Evolutionary conservation across 2,113 vertebrate species (phyloP).

Genomic region (Irena cyanogastra): DNA sequence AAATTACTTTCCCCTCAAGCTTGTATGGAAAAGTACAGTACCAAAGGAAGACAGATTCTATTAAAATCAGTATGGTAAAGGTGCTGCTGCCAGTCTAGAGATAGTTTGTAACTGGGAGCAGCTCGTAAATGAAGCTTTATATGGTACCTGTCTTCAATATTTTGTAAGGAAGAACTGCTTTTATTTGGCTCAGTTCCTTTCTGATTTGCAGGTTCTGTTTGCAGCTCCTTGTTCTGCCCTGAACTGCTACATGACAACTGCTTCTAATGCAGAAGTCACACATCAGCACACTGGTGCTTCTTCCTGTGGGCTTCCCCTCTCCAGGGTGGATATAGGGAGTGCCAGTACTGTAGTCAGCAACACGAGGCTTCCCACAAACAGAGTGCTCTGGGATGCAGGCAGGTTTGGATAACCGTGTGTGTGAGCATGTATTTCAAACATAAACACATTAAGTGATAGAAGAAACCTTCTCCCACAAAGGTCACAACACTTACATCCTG

Average conservation of each 20-base stretch:
- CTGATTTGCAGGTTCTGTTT: background rate
- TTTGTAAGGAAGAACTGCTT: background rate
- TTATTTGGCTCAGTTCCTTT: background rate
- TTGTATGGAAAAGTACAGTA: conserved; percentile 43
- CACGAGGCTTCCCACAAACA: background rate
- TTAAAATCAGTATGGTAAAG: conserved; percentile 30
- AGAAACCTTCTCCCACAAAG: background rate
- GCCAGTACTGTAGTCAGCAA: background rate
- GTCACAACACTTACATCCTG: background rate
- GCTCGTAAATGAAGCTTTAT: conserved; percentile 35
- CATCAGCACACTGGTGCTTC: background rate
- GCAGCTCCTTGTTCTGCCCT: background rate
- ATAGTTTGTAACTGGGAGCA: conserved; percentile 16
- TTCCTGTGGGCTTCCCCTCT: background rate
- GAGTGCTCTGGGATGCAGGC: background rate
- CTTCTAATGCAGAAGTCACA: background rate
- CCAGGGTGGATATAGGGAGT: background rate
- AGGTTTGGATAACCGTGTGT: background rate
- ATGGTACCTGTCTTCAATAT: background rate
- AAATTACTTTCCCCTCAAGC: conserved; percentile 50
- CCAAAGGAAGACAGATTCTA: background rate
- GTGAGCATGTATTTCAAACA: conserved; percentile 11
- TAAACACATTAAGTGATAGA: conserved; percentile 1
- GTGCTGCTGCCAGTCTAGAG: conserved; percentile 14
- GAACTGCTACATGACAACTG: background rate